Conservation (phyloP, 2,797 vertebrate species). For the Hypotaenidia philippensis region DNA sequence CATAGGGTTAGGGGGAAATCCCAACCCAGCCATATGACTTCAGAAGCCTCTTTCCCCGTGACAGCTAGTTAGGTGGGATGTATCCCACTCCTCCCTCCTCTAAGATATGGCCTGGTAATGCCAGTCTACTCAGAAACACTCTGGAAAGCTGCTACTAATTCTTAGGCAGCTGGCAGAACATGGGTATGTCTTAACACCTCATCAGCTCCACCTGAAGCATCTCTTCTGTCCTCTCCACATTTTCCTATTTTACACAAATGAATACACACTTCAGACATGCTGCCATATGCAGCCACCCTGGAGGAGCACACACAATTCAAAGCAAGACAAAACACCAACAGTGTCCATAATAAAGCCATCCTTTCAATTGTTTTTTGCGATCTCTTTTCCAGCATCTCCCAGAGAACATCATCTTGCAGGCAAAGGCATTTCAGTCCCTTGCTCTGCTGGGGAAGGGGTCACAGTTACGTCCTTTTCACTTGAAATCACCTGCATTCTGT, state of each 20-base stretch:
- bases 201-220: background rate
- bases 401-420: background rate
- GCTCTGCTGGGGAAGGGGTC: background rate
- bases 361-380: background rate
- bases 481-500: background rate
- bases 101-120: background rate
- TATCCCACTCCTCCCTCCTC: background rate
- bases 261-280: background rate
- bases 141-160: background rate
- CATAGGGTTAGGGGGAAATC: background rate
- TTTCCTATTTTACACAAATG: background rate
- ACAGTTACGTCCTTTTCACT: background rate
- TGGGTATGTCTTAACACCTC: too few species aligned
- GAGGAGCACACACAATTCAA: background rate
- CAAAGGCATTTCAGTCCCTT: background rate
- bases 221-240: background rate
- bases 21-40: background rate
- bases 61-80: background rate
- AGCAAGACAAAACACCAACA: background rate
- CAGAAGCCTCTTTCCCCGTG: background rate
- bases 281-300: background rate
- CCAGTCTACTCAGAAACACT: background rate
- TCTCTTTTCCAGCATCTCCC: background rate
- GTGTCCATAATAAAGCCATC: background rate
- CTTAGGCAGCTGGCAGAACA: background rate